Evolutionary conservation across 2,113 vertebrate species (phyloP).

Genomic region (Notechis scutatus): DNA sequence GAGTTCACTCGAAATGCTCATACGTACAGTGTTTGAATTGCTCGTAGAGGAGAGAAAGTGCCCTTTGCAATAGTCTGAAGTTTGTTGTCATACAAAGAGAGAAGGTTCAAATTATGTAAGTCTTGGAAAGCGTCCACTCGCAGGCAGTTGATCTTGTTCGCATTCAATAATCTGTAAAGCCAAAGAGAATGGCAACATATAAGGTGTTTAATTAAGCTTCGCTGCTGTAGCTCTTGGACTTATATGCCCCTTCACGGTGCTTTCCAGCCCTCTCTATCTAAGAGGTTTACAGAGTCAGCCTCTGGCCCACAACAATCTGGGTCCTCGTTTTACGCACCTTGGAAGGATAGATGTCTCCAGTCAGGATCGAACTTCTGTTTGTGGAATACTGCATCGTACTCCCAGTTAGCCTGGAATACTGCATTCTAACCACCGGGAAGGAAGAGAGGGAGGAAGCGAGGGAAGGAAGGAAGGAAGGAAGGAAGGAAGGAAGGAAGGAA

Average conservation of each 20-base stretch:
- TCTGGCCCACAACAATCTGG: background rate
- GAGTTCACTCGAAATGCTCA: conserved; percentile 25
- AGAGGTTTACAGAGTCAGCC: background rate
- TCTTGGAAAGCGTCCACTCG: conserved; percentile 98
- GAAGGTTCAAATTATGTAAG: conserved; percentile 96
- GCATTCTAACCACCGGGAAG: no score
- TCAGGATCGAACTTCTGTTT: no score
- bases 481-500: no score
- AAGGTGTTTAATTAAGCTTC: background rate
- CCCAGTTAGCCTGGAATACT: no score
- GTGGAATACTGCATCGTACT: no score
- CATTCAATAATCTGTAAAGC: conserved; percentile 90
- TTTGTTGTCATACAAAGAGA: conserved; percentile 98
- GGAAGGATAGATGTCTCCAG: no score
- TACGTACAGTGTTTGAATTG: conserved; percentile 96
- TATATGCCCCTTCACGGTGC: background rate
- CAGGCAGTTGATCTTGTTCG: conserved; percentile 98
- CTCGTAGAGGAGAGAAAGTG: conserved; percentile 90
- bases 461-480: no score
- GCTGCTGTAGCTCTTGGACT: background rate
- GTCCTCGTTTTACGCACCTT: background rate
- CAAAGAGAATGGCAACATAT: conserved; percentile 39
- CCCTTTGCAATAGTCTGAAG: conserved; percentile 98
- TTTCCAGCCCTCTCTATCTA: background rate
- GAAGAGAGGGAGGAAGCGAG: no score